These are phyloP conservation scores for Hesperia comma DNA, from an alignment of 2,888 invertebrate species.

Conservation along the genomic window DNA sequence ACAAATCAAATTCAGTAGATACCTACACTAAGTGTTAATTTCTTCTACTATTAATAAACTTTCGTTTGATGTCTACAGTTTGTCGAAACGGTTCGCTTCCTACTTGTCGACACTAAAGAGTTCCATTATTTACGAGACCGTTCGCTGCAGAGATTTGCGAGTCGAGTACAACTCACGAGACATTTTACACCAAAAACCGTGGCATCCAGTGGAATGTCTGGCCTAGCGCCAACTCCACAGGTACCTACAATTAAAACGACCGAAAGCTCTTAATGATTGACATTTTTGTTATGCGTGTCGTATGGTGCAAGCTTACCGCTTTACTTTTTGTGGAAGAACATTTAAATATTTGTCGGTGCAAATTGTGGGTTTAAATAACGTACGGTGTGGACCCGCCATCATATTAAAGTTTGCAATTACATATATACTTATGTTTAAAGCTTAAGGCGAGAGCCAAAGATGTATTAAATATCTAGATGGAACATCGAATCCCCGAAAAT, in stretches of 20 bases:
- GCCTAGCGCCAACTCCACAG: slow-evolving; percentile 44
- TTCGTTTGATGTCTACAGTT: slow-evolving; percentile 15
- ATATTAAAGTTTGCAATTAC: no score
- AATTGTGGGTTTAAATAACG: no score
- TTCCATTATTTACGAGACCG: slow-evolving; percentile 35
- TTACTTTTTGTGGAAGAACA: no score
- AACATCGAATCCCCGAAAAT: no score
- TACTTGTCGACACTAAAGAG: slow-evolving; percentile 24
- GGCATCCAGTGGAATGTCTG: slow-evolving; percentile 47
- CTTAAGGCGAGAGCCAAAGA: no score
- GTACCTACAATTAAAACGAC: slow-evolving; percentile 47
- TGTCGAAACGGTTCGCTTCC: slow-evolving; percentile 23
- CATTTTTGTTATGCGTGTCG: slow-evolving; percentile 35
- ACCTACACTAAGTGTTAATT: neutral
- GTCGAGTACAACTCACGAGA: slow-evolving; percentile 38
- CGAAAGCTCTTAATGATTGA: slow-evolving; percentile 41
- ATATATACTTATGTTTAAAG: no score
- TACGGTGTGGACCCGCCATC: no score
- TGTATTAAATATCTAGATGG: no score
- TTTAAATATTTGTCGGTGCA: no score
- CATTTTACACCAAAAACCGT: slow-evolving; percentile 39
- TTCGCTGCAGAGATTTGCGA: slow-evolving; percentile 32
- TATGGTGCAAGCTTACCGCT: neutral
- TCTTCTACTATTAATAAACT: slow-evolving; percentile 14
- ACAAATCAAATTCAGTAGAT: neutral